Percentiles rank a stretch among this genome's conserved stretches.
phyloP scores from a whole-genome alignment of 2,797 vertebrate species.

The Poeciliopsis presidionis region DNA sequence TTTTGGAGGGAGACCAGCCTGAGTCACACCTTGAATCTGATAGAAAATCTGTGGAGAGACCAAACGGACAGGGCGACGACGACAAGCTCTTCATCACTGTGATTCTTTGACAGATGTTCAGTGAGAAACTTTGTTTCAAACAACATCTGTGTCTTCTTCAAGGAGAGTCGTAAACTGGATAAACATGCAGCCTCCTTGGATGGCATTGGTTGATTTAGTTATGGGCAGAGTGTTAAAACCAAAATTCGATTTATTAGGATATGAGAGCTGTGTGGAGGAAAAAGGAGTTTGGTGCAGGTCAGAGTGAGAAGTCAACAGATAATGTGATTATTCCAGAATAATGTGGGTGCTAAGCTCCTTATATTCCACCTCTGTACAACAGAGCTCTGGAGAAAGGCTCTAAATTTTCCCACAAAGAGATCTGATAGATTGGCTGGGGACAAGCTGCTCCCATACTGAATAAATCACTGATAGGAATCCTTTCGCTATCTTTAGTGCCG shows the following conservation, averaged over 20 bases:
- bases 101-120: conserved; percentile 17
- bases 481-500: conserved; percentile 28
- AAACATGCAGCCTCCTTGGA: conserved; percentile 33
- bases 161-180: conserved; percentile 42
- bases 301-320: conserved; percentile 54
- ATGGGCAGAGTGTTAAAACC: conserved; percentile 42
- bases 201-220: conserved; percentile 56
- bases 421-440: conserved; percentile 62
- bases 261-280: conserved; percentile 47
- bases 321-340: conserved; percentile 70
- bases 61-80: no score
- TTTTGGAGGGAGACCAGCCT: background rate
- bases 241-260: conserved; percentile 67
- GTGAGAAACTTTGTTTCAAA: conserved; percentile 20
- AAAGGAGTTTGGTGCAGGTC: conserved; percentile 45
- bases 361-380: conserved; percentile 51
- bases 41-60: background rate
- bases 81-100: background rate
- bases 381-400: conserved; percentile 46
- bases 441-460: conserved; percentile 59
- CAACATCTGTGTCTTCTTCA: conserved; percentile 39
- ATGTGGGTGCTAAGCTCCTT: conserved; percentile 52
- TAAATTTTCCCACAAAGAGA: conserved; percentile 70
- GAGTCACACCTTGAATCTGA: background rate
- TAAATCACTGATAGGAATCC: conserved; percentile 48